Evolutionary conservation across 2,888 invertebrate species (phyloP), one percentile per base, ranked within the genome.

Genomic region (Leptarthrus brevirostris): DNA sequence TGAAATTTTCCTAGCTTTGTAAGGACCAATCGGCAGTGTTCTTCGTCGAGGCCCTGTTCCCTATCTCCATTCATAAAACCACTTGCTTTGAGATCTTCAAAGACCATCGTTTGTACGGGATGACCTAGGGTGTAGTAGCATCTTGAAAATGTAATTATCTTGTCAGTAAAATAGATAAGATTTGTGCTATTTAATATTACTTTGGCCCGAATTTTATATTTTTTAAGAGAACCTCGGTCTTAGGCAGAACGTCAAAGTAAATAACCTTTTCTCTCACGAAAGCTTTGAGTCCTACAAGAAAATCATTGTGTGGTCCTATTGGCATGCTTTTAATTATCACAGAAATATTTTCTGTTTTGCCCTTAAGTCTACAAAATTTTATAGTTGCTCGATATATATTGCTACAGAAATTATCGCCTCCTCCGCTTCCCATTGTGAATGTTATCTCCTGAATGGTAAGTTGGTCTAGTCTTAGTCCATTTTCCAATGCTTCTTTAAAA

Each of bases 1-100:
- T 89, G 89, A 76, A 88, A 84, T 74, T 82, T 85, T 0, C 86
- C 89, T 76, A 89, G 80, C 77, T 86, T 86, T 71, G 84, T 83
- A 3, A 89, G 78, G 0, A 88, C 86, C 54, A 87, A 74, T 34
- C 83, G 79, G 74, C 85, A 85, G 78, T 89, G 89, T 0, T 82
- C 80, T 76, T 86, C 81, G 80, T 89, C 88, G 30, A 89, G 81
- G 1, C 89, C 88, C 30, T 80, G 74, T 69, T 86, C 84, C n/a
- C 89, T 84, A 56, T 86, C 84, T 0, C 86, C 86, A 81, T 88
- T 86, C 10, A 82, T 81, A 77, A 83, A 89, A 8, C 88, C 88
- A 40, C 83, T 78, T 0, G 83, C 81, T 2, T 84, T 83, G 1
- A 89, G 81, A 74, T 85, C 85, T 74, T 84, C 82, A 64, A 84